Percentiles rank a stretch among this genome's conserved stretches.
Evolutionary conservation across 2,797 vertebrate genomes (phyloP).

Genomic region (Tiaroga cobitis): DNA sequence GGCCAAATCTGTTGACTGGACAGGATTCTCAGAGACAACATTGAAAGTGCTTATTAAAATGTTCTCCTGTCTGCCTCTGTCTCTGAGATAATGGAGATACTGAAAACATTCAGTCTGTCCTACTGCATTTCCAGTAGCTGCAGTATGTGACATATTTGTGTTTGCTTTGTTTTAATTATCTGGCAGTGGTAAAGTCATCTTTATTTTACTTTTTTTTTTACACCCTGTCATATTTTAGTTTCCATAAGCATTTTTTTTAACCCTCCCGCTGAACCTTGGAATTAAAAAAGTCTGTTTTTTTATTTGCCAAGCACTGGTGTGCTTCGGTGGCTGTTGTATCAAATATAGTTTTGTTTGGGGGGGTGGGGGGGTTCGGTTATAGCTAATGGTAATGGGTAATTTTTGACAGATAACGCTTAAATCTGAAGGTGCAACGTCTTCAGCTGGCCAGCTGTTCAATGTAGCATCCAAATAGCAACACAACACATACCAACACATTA

Average conservation of each 20-base stretch:
- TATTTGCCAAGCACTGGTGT: background rate
- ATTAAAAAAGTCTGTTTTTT: background rate
- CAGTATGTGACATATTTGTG: background rate
- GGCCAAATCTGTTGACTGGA: constrained; percentile 59
- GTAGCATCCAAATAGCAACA: background rate
- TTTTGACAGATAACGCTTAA: constrained; percentile 4
- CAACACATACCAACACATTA: constrained; percentile 1
- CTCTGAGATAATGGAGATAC: constrained; percentile 50
- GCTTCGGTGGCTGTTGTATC: background rate
- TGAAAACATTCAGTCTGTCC: constrained; percentile 55
- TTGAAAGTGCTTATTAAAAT: constrained; percentile 59
- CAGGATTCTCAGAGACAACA: constrained; percentile 56
- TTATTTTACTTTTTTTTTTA: background rate
- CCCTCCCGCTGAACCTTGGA: background rate
- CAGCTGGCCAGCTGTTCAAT: constrained; percentile 17
- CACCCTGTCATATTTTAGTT: background rate
- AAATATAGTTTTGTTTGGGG: background rate
- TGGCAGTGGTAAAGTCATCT: background rate
- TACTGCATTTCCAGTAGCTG: constrained; percentile 34
- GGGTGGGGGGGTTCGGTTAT: too few species aligned
- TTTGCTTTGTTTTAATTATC: constrained; percentile 8
- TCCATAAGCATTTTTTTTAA: background rate
- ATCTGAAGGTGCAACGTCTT: constrained; percentile 1
- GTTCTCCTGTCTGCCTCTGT: constrained; percentile 47
- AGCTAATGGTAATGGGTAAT: constrained; percentile 1